Percentiles rank a stretch among this genome's conserved stretches.
These are phyloP conservation scores for Leptobrachium leishanense DNA, from an alignment of 2,113 vertebrate species.

Conservation along the genomic window DNA sequence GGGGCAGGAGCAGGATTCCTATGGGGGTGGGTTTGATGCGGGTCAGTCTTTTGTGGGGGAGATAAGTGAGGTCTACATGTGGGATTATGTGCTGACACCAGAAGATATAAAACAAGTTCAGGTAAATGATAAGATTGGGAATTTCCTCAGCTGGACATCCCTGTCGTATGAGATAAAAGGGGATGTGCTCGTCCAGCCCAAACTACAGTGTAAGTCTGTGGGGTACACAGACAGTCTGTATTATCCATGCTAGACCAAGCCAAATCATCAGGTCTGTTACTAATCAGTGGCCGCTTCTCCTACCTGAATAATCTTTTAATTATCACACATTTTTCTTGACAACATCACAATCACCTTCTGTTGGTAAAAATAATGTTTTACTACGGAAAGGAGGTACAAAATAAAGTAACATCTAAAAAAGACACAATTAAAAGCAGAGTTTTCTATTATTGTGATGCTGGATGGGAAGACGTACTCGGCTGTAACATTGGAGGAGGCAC, in stretches of 20 bases:
- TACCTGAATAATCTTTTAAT: no score
- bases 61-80: conserved; percentile 46
- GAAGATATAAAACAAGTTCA: accelerated
- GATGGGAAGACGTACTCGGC: no score
- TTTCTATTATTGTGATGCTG: no score
- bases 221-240: not conserved
- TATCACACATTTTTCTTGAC: no score
- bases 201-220: not conserved
- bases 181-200: not conserved
- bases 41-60: conserved; percentile 48
- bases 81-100: not conserved
- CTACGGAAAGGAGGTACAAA: no score
- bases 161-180: not conserved
- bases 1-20: conserved; percentile 55
- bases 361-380: no score
- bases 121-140: accelerated
- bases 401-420: no score
- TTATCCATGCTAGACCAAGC: not conserved
- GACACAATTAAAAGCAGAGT: no score
- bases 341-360: no score
- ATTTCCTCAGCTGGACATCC: conserved; percentile 37
- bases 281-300: no score
- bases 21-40: not conserved
- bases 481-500: no score
- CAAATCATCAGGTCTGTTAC: no score